Base-by-base conservation (phyloP, 2,113 vertebrate genomes). In the Brachyhypopomus occidentalis region DNA sequence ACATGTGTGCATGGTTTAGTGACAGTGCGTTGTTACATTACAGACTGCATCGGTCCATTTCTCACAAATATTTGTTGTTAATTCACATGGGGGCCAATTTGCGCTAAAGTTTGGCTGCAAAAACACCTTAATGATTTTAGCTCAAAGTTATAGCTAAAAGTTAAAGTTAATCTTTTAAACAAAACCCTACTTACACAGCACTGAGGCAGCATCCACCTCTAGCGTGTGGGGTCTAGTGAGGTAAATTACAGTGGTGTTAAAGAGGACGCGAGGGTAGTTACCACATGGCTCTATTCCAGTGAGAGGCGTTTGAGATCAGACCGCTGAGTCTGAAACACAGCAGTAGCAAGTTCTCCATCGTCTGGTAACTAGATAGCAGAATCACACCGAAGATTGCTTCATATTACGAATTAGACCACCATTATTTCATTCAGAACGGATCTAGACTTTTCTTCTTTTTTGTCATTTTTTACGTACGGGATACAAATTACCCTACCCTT, bases 271-370 rank as follows among this genome's bases (percentile, higher is more conserved):
- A 77, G 80, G 73, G 62, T 69, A 38, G 87, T 89, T 86, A 86
- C 87, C 88, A 90, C 86, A 88, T 92, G 92, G 92, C 92, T 92
- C 78, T 82, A 74, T 80, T 94, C 92, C 91, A 93, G 89, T 79
- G 78, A 38, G 89, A 91, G 92, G 93, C 91, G 90, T 91, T 90
- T 89, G 94, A 93, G 92, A 93, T 89, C 85, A 84, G 87, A 88
- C 12, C 85, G 87, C 91, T 85, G 73, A 84, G 83, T 90, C 91
- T 79, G 87, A 87, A 83, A 88, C 91, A 90, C 90, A 92, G 91
- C 94, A 94, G 89, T 92, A 83, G 92, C 92, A 88, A 88, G 90
- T 84, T 85, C 86, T 88, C 88, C 76, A 89, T 88, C 89, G 87
- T 73, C 77, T 52, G 45, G 45, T 52, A 52, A 52, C 45, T 52